Evolutionary conservation across 2,888 invertebrate species (phyloP), one percentile per base, ranked within the genome.

Genomic region (Vanessa cardui): DNA sequence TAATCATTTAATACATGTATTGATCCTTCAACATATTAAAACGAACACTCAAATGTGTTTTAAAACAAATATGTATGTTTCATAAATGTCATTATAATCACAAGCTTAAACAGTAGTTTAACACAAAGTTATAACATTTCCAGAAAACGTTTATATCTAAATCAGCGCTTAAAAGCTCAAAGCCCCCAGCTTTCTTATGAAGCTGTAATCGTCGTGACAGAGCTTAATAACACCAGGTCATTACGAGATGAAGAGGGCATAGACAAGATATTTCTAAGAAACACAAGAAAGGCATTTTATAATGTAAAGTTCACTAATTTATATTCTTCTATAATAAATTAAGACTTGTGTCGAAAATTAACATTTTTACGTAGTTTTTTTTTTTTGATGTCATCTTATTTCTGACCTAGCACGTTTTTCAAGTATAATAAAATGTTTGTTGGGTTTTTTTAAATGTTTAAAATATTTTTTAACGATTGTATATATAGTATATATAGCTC

Each of bases 81-180:
- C 7, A 54, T 26, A 54, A 26, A 26, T 20, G 26, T 54, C 15
- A 21, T 21, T 3, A 2, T 2, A 16, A 26, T 21, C 31, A 39
- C 56, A 47, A 47, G 39, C 39, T 58, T 47, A 65, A 60, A 54
- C 46, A 47, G 33, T 6, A 20, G 45, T 44, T 16, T 47, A 47
- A 61, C 39, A 66, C 33, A 52, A 61, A 61, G 65, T 61, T 52
- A 58, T 46, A 4, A 39, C 39, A 47, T 61, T 66, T 47, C 61
- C 46, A 61, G 60, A 61, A 39, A 66, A 21, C 60, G 52, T 45
- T 66, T 66, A 61, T 61, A 54, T 66, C 50, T 61, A 52, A 50
- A 58, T 64, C 58, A 64, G 50, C 59, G 50, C 52, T 58, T 54
- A n/a, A 61, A 60, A 60, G 65, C 65, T 65, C 52, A 46, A 66